These are phyloP conservation scores for Phyllotis vaccarum DNA, from an alignment of 2,797 vertebrate species.

Conservation along the genomic window DNA sequence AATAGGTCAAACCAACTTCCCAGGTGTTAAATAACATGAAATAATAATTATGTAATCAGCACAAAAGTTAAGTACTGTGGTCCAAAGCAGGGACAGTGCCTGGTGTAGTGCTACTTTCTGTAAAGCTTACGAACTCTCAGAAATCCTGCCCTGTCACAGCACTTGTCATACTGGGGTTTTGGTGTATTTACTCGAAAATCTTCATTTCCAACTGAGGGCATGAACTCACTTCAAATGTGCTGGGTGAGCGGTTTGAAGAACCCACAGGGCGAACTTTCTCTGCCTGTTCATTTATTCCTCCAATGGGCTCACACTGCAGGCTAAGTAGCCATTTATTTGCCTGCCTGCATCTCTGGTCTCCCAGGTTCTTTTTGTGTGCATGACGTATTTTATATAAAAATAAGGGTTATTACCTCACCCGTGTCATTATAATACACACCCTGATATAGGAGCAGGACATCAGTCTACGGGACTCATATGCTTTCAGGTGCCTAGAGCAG, in stretches of 20 bases:
- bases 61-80: background rate
- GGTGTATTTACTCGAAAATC: slow-evolving; percentile 40
- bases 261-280: background rate
- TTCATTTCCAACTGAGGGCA: background rate
- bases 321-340: background rate
- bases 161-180: background rate
- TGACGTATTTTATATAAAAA: background rate
- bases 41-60: slow-evolving; percentile 6
- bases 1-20: slow-evolving; percentile 4
- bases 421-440: background rate
- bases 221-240: background rate
- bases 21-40: slow-evolving; percentile 45
- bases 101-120: background rate
- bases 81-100: background rate
- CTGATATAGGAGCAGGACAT: fast-evolving
- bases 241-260: background rate
- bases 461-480: fast-evolving
- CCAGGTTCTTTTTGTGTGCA: background rate
- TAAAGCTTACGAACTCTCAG: background rate
- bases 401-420: background rate
- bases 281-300: background rate
- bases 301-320: background rate
- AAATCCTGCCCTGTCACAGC: background rate
- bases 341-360: background rate
- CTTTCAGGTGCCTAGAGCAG: background rate